Evolutionary conservation across 1,140 invertebrate genomes (phyloP).

Genomic region (Ceratina calcarata): DNA sequence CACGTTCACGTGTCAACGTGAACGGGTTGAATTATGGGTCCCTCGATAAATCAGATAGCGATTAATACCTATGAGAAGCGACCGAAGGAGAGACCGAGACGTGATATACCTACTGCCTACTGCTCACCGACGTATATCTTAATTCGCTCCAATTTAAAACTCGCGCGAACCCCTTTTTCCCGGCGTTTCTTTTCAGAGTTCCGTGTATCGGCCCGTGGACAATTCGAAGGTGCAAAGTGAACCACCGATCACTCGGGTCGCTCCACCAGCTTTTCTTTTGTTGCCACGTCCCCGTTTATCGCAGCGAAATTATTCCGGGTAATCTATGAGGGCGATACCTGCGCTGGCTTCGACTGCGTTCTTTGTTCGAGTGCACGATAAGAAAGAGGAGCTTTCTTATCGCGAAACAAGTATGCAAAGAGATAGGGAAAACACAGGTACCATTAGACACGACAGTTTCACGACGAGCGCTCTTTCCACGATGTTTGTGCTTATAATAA

Average conservation of each 20-base stretch:
- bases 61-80: slow-evolving; percentile 69
- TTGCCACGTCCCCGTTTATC: neutral
- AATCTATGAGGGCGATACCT: neutral
- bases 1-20: slow-evolving; percentile 69
- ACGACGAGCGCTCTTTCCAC: too few species aligned
- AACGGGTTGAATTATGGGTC: slow-evolving; percentile 63
- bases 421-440: too few species aligned
- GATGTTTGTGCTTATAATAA: too few species aligned
- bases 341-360: neutral
- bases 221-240: neutral
- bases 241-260: neutral
- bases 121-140: neutral
- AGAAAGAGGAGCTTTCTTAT: neutral
- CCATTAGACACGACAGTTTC: too few species aligned
- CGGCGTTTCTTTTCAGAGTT: neutral
- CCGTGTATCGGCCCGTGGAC: neutral
- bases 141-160: slow-evolving; percentile 27
- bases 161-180: neutral
- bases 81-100: slow-evolving; percentile 39
- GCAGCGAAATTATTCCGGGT: neutral
- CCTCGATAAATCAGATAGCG: slow-evolving; percentile 70
- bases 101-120: too few species aligned
- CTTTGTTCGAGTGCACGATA: neutral
- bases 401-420: too few species aligned
- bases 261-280: neutral